Evolutionary conservation across 2,888 invertebrate species (phyloP), one percentile per base, ranked within the genome.

Genomic region (Volucella zonaria): DNA sequence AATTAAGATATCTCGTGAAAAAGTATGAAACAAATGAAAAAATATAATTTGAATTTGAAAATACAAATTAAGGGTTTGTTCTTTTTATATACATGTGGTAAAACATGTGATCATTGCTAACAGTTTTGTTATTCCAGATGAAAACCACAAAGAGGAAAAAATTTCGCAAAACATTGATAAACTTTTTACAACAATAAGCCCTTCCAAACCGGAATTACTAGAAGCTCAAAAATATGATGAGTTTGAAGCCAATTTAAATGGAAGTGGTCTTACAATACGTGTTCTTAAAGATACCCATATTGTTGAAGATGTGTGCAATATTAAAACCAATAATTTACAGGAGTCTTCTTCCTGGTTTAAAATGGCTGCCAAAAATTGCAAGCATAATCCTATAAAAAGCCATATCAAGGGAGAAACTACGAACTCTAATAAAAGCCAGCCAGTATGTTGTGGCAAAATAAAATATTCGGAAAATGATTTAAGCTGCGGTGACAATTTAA

Each of bases 321-420:
- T 90, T 3, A 61, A 83, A 43, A 3, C 4, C 0, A 87, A 88
- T 49, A 73, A 86, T 92, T 3, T 94, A 93, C 75, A 93, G 93
- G 79, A 93, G 93, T 88, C 95, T 95, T 49, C 94, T 93, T 86
- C 94, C 93, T 56, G 93, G 91, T 31, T 31, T 31, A 31, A 31
- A 31, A 31, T 31, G 6, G 2, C 31, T 31, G 6, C 31, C 1
- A 31, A 31, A 31, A 31, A 31, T 23, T 4, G 23, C 4, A 2
- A 1, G 2, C 23, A 23, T 2, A 23, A 23, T 31, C 6, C 31
- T 31, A 6, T 31, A 31, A 31, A 31, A 31, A 31, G 6, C 6
- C 6, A 6, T 31, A 31, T 6, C 1, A 31, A 31, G 2, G 6
- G 31, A 31, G 31, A 31, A 31, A 31, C 31, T 58, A 59, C 52